Base-by-base conservation (phyloP, 2,113 vertebrate genomes). In the Tetrao urogallus region DNA sequence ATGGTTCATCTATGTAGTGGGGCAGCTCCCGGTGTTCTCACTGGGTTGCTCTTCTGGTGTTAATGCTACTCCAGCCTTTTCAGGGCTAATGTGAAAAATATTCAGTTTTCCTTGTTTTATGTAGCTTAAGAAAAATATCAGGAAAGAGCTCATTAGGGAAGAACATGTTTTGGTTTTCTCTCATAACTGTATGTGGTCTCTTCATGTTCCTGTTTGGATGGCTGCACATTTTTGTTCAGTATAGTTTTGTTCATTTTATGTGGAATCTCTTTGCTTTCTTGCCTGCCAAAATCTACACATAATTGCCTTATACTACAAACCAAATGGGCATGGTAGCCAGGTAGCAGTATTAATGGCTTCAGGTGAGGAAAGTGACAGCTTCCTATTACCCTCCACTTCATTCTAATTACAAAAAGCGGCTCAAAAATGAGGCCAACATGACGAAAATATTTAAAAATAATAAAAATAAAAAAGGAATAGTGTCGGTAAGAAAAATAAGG, bases 201-300 rank as follows among this genome's bases (percentile, higher is more conserved):
- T 96, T 93, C 38, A 48, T 86, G 92, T 96, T 93, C 83, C 85
- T 91, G 70, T 95, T 89, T 83, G 72, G 82, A 82, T 88, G 75
- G 43, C 52, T 47, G 28, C 57, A 74, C 17, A 9, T 81, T 86
- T 94, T 82, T 90, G 89, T 95, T 84, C 80, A 90, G 52, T 91
- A 78, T 36, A 30, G 65, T 88, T 93, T 52, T 90, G 89, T 94
- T 86, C 30, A 61, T 93, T 94, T 83, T 86, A 45, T 94, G 86
- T 96, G 91, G 82, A 92, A 88, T 32, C 34, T 92, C 85, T 91
- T 86, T 77, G 40, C 52, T 86, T 90, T 91, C 65, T 88, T 52
- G 8, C 57, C 69, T 94, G 70, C 65, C 40, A 83, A 77, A 92
- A n/a, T 90, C 87, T 88, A 40, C 47, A 54, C 65, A 32, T 65